phyloP scores from a whole-genome alignment of 2,888 invertebrate genomes.

The Xanthia togata region DNA sequence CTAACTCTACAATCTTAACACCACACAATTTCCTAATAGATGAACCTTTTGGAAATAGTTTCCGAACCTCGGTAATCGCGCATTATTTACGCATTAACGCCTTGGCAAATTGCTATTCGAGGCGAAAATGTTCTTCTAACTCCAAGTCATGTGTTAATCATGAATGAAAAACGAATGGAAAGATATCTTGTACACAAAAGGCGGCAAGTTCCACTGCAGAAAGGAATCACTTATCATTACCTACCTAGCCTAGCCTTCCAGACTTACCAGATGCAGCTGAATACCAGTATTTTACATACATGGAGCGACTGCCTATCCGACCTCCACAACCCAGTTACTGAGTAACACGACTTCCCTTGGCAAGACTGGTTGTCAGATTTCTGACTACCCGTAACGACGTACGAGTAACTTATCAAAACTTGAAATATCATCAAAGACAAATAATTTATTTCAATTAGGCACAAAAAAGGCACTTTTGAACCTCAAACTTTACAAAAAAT shows the following conservation, averaged over 20 bases:
- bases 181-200: background rate
- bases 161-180: too few species aligned
- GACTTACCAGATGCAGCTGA: background rate
- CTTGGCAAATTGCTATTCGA: conserved; percentile 7
- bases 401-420: background rate
- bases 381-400: background rate
- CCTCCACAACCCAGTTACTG: background rate
- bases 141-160: background rate
- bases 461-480: too few species aligned
- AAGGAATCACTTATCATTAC: background rate
- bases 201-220: background rate
- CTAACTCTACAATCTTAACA: background rate
- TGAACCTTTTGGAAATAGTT: conserved; percentile 12
- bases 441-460: too few species aligned
- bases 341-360: too few species aligned
- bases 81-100: conserved; percentile 43
- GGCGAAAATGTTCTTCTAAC: background rate
- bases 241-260: background rate
- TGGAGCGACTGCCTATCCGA: background rate
- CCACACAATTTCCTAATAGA: background rate
- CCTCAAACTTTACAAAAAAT: too few species aligned
- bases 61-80: background rate
- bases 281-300: background rate
- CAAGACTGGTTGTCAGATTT: background rate
- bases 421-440: background rate